phyloP scores from a whole-genome alignment of 2,113 vertebrate species.

The Alligator sinensis region DNA sequence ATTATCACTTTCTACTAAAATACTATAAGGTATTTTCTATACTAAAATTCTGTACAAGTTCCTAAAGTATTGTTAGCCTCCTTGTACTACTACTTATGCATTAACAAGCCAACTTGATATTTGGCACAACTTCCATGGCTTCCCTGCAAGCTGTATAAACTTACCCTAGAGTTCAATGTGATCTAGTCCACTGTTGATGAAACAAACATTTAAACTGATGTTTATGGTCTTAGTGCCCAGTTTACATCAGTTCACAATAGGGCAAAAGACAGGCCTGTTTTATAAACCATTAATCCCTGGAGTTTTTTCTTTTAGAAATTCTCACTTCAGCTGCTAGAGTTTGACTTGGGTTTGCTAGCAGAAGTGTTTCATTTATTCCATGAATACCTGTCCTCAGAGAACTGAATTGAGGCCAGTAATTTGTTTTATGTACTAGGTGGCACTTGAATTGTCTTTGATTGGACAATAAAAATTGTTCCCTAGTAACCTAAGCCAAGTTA shows the following conservation, averaged over 20 bases:
- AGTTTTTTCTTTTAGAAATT: neutral
- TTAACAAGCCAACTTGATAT: neutral
- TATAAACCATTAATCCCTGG: neutral
- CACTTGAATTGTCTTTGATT: neutral
- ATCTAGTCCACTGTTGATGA: neutral
- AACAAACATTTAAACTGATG: neutral
- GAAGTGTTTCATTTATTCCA: neutral
- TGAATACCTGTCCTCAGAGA: constrained; percentile 12
- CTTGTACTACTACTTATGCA: neutral
- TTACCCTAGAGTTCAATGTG: neutral
- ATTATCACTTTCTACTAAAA: neutral
- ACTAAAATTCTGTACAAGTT: neutral
- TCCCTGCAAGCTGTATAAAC: neutral
- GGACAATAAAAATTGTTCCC: neutral
- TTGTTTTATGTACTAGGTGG: constrained; percentile 14
- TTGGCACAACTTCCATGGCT: neutral
- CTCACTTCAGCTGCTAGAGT: neutral
- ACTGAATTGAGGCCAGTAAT: constrained; percentile 2
- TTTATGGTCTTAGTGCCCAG: neutral
- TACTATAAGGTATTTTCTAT: neutral
- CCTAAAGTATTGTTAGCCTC: neutral
- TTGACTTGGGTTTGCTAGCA: neutral
- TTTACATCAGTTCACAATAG: neutral
- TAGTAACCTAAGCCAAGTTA: neutral
- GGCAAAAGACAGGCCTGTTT: neutral